These are phyloP conservation scores for Platynereis dumerilii DNA, from an alignment of 2,888 invertebrate genomes.

Conservation along the genomic window DNA sequence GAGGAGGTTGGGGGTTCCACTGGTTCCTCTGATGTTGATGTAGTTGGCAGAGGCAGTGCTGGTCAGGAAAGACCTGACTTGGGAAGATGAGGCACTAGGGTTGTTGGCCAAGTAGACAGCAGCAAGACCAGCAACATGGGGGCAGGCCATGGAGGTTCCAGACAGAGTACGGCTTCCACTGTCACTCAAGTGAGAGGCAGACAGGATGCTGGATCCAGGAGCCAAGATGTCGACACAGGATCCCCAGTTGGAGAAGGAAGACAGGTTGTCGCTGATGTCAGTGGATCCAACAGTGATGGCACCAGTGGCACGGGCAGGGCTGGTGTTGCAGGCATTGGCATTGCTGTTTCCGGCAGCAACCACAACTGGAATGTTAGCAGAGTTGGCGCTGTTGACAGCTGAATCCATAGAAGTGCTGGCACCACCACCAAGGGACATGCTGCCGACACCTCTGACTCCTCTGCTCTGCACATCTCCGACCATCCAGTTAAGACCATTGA, in stretches of 20 bases:
- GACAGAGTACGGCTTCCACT: slow-evolving; percentile 3
- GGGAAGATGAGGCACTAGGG: too few species aligned
- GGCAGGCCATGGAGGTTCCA: slow-evolving; percentile 33
- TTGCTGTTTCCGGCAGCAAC: slow-evolving; percentile 16
- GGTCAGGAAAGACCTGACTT: too few species aligned
- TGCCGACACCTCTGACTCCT: too few species aligned
- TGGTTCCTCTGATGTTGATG: too few species aligned
- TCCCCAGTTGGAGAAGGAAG: slow-evolving; percentile 28
- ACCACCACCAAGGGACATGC: too few species aligned
- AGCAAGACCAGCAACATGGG: slow-evolving; percentile 26
- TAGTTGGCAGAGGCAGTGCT: too few species aligned
- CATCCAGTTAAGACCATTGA: too few species aligned
- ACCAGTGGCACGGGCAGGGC: slow-evolving; percentile 6
- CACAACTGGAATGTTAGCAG: slow-evolving; percentile 11
- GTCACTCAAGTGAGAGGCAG: slow-evolving; percentile 9
- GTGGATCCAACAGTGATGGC: slow-evolving; percentile 26
- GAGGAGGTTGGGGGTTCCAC: too few species aligned
- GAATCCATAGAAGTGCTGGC: too few species aligned
- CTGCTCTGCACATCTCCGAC: too few species aligned
- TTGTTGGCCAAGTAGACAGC: slow-evolving; percentile 10
- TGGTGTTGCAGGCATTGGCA: slow-evolving; percentile 11
- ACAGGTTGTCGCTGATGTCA: slow-evolving; percentile 10
- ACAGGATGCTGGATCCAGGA: slow-evolving; percentile 26
- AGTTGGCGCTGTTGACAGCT: too few species aligned
- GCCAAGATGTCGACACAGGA: slow-evolving; percentile 31